These are phyloP conservation scores for Iselma pallidipennis DNA, from an alignment of 2,888 invertebrate genomes.

Conservation along the genomic window DNA sequence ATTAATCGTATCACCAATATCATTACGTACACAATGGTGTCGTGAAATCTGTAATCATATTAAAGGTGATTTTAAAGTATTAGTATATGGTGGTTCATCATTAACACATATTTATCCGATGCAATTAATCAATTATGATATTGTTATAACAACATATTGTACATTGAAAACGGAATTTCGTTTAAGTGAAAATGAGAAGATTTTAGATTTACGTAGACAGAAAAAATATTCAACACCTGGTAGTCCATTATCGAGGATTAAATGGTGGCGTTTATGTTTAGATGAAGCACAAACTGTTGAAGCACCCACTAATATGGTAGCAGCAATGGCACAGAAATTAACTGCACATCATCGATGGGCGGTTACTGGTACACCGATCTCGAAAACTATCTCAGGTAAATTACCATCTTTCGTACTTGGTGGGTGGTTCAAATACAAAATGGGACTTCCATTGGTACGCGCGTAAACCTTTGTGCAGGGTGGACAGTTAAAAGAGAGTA, in stretches of 20 bases:
- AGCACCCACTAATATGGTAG: conserved; percentile 60
- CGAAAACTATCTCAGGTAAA: conserved; percentile 50
- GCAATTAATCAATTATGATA: conserved; percentile 66
- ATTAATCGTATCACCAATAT: conserved; percentile 70
- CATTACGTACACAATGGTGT: conserved; percentile 73
- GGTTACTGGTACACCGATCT: conserved; percentile 69
- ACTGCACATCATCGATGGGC: conserved; percentile 71
- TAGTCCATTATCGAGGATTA: conserved; percentile 68
- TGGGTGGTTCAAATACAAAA: too few relatives aligned
- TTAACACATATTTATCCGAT: conserved; percentile 64
- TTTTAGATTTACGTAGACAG: conserved; percentile 47
- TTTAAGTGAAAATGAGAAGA: conserved; percentile 59
- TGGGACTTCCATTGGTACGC: too few relatives aligned
- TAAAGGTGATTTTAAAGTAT: conserved; percentile 57
- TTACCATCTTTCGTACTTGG: neutral
- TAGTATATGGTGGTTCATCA: conserved; percentile 59
- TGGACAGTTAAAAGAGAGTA: too few relatives aligned
- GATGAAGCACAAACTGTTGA: conserved; percentile 85
- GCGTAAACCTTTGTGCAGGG: too few relatives aligned
- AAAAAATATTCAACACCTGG: conserved; percentile 66
- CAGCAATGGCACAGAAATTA: conserved; percentile 66
- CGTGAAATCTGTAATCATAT: conserved; percentile 70
- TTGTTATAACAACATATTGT: conserved; percentile 74
- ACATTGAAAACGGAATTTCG: conserved; percentile 66
- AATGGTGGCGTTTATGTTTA: conserved; percentile 78